Evolutionary conservation across 2,113 vertebrate genomes (phyloP), one percentile per base, ranked within the genome.

Genomic region (Rallus limicola): DNA sequence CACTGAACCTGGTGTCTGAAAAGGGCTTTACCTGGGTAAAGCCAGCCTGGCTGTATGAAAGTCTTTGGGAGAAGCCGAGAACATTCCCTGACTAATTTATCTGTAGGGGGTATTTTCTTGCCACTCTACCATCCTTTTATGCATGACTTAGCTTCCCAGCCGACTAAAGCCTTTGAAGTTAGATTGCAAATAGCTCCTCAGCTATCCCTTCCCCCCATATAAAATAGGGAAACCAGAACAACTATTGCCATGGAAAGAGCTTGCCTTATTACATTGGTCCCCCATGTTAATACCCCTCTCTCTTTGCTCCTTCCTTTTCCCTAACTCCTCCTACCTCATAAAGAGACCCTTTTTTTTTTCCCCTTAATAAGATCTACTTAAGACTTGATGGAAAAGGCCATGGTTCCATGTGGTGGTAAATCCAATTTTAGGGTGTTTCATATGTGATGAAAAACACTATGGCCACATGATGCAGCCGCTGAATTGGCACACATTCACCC

Each of bases 141-240:
- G 95, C 96, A 91, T 96, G 96, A 96, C 96, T 97, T 97, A 82
- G 93, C 86, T 95, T 94, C 95, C 93, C 93, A 95, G 95, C 69
- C 74, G 1, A 92, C 83, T 85, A 26, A 91, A 94, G 86, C 92
- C 96, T 97, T 97, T 96, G 95, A 97, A 96, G 95, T 96, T 62
- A 72, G 74, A 87, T 93, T 94, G 93, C 93, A 87, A 96, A 94
- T 91, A 93, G 93, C 90, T 94, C 88, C 77, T 94, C 74, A 83
- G 72, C 83, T 64, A 0, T 86, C 88, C 92, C 91, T 86, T 67
- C 95, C 90, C 90, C 92, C 87, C 48, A 13, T 82, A 69, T 56
- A 18, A 92, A 91, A 94, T 5, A 87, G 84, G 93, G 62, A 96
- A 89, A 92, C 77, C 77, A 94, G 92, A 83, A 69, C 69, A 93